Evolutionary conservation across 2,888 invertebrate genomes (phyloP), one percentile per base, ranked within the genome.

Genomic region (Stenichneumon culpator): DNA sequence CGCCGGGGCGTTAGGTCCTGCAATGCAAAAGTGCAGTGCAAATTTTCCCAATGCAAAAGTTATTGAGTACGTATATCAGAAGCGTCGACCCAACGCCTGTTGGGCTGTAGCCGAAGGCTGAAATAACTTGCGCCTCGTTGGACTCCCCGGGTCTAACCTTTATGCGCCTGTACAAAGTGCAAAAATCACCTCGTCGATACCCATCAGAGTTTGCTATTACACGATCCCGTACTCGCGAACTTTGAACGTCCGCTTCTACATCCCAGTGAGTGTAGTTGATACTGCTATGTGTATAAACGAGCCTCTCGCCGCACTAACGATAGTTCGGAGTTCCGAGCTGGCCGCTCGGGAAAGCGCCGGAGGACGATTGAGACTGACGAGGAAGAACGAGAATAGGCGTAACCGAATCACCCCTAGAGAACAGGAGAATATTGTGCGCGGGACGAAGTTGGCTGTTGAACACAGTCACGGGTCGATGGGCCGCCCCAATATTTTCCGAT

Each of bases 291-390:
- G 28, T 32, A 28, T 32, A 70, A 52, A 63, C 63, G 32, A 63
- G 32, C 63, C 63, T 28, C 63, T 63, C 63, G 36, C 19, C 32
- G 39, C 65, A 7, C 22, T 77, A 39, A 74, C 74, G 67, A 54
- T 39, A 77, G 77, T 77, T 77, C 22, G 16, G 22, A 65, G 65
- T 67, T 77, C 22, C 5, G 39, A 72, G 54, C 57, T 57, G 57
- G 32, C 19, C 39, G 39, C 19, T 32, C 52, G 32, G 54, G 44
- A 36, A 7, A 72, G 57, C 50, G 32, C 50, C 3, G 14, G 22
- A 57, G 36, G 28, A 36, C 54, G 72, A 54, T 54, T 19, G 54
- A 39, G n/a, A 72, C 36, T 54, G 57, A 54, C 52, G 32, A 47
- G 69, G 25, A 36, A 69, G 50, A 50, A 50, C 44, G 69, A 28